A percentile compares a stretch with the other conserved stretches of the same genome.
phyloP scores from a whole-genome alignment of 2,113 vertebrate species.

The Symphodus melops region DNA sequence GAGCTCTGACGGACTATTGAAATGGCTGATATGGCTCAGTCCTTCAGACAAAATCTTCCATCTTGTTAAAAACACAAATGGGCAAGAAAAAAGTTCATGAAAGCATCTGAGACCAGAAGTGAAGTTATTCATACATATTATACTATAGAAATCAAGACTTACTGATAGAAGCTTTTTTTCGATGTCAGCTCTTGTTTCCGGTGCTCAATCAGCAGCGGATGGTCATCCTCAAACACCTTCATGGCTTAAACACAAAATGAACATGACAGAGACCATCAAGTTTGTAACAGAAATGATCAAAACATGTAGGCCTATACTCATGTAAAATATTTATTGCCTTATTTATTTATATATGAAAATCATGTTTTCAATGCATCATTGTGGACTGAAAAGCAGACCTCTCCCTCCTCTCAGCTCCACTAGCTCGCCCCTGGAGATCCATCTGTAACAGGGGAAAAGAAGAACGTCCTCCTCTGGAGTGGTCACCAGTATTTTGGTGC shows the following conservation, averaged over 20 bases:
- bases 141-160: slow-evolving; percentile 17
- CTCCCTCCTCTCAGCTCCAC: slow-evolving; percentile 73
- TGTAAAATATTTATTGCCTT: too few species aligned
- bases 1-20: not conserved
- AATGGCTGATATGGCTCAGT: slow-evolving; percentile 21
- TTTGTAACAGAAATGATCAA: not conserved
- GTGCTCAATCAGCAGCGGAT: slow-evolving; percentile 50
- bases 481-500: slow-evolving; percentile 68
- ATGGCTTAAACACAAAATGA: slow-evolving; percentile 38
- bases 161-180: slow-evolving; percentile 63
- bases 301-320: not conserved
- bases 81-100: not conserved
- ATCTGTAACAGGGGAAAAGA: slow-evolving; percentile 79
- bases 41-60: slow-evolving; percentile 40
- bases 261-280: not conserved
- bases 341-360: too few species aligned
- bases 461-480: slow-evolving; percentile 61
- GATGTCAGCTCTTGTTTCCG: slow-evolving; percentile 50
- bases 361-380: not conserved
- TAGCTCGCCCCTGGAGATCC: slow-evolving; percentile 70
- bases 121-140: too few species aligned
- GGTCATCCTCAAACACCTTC: slow-evolving; percentile 61
- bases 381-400: slow-evolving; percentile 56
- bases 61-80: slow-evolving; percentile 31
- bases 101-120: not conserved